Conservation (phyloP, 2,888 invertebrate species). For the Temnothorax rugatulus region DNA sequence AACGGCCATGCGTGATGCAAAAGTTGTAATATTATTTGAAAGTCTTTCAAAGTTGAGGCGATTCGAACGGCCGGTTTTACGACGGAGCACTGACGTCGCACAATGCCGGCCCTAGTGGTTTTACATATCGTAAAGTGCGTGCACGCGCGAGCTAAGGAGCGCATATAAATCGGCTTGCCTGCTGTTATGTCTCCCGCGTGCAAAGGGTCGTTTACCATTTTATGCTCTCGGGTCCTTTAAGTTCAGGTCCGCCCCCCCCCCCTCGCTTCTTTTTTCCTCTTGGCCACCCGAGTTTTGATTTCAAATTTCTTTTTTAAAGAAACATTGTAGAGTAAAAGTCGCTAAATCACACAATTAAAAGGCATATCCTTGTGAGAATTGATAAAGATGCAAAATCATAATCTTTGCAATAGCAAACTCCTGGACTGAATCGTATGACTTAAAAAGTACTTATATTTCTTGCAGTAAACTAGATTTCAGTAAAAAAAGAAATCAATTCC, state of each 20-base stretch:
- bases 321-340: background rate
- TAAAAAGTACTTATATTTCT: conserved; percentile 9
- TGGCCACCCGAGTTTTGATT: conserved; percentile 10
- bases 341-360: background rate
- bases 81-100: conserved; percentile 74
- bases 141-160: conserved; percentile 78
- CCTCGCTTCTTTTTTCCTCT: background rate
- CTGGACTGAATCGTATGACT: background rate
- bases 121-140: conserved; percentile 82
- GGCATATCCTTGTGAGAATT: background rate
- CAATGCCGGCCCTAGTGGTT: conserved; percentile 78
- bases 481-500: background rate
- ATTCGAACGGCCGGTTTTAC: conserved; percentile 76
- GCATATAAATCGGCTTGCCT: conserved; percentile 80
- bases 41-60: conserved; percentile 75
- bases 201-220: conserved; percentile 79
- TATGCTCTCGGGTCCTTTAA: conserved; percentile 76
- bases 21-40: conserved; percentile 73
- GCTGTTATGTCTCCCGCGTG: conserved; percentile 81
- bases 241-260: conserved; percentile 6
- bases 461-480: no score
- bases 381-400: background rate
- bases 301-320: background rate
- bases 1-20: conserved; percentile 53
- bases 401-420: background rate